Percentiles rank a stretch among this genome's conserved stretches.
Evolutionary conservation across 2,888 invertebrate genomes (phyloP).

Genomic region (Callinectes sapidus): DNA sequence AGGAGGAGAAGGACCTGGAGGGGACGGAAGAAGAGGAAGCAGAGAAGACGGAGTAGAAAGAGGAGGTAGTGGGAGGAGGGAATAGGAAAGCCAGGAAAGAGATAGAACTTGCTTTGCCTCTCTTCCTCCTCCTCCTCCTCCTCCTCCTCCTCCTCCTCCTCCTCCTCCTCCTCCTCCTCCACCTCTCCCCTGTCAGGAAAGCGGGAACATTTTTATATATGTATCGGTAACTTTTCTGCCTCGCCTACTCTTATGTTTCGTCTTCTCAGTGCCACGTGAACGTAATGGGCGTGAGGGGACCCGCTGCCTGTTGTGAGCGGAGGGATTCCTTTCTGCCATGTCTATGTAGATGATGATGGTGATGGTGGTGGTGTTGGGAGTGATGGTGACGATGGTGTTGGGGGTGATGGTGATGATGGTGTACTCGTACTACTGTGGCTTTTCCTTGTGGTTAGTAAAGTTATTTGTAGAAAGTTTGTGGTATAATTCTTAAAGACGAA

Average conservation of each 20-base stretch:
- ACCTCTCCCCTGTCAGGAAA: constrained; percentile 24
- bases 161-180: constrained; percentile 36
- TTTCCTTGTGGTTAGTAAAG: neutral
- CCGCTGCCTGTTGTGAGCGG: neutral
- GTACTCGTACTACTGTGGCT: neutral
- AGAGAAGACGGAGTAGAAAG: neutral
- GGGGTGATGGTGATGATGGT: too few species aligned
- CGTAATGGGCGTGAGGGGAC: neutral
- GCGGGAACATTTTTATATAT: constrained; percentile 24
- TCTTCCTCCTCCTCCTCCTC: too few species aligned
- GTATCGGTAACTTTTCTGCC: constrained; percentile 28
- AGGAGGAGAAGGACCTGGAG: constrained; percentile 4
- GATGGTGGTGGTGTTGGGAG: neutral
- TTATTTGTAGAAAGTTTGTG: neutral
- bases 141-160: constrained; percentile 24
- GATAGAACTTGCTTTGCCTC: too few species aligned
- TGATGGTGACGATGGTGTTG: neutral
- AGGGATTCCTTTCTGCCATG: neutral
- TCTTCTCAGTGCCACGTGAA: neutral
- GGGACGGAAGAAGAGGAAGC: neutral
- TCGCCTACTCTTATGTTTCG: neutral
- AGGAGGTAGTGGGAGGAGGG: neutral
- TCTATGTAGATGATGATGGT: neutral
- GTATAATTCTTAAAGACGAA: too few species aligned
- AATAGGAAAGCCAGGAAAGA: constrained; percentile 9